Conservation (phyloP, 2,113 vertebrate species). For the Erythrocercus mccallii region DNA sequence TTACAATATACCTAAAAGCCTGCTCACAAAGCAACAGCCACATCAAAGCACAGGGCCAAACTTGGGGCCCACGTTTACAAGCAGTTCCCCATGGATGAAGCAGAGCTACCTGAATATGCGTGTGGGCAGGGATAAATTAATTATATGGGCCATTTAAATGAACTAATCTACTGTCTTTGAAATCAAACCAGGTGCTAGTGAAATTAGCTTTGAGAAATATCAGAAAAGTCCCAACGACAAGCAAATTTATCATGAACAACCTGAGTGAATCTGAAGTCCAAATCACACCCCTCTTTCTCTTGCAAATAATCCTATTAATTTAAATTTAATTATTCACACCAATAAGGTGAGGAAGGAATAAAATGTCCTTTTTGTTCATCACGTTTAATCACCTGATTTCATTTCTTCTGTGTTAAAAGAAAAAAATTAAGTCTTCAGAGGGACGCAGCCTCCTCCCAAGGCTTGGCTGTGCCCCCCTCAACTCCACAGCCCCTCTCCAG, state of each 20-base stretch:
- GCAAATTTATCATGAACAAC: neutral
- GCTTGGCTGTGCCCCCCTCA: neutral
- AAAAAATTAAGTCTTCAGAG: neutral
- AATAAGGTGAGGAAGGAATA: neutral
- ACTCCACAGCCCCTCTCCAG: neutral
- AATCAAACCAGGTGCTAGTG: neutral
- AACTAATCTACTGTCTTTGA: neutral
- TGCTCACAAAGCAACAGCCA: neutral
- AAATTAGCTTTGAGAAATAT: neutral
- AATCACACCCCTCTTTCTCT: neutral
- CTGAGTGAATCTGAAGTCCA: neutral
- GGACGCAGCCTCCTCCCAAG: neutral
- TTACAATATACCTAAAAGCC: constrained; percentile 5
- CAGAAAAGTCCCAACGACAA: neutral
- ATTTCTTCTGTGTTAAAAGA: rapidly evolving
- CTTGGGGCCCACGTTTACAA: rapidly evolving
- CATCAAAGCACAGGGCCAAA: neutral
- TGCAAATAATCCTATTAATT: constrained; percentile 13
- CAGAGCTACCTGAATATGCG: neutral
- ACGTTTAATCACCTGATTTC: neutral
- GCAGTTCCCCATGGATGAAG: neutral
- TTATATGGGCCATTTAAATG: neutral
- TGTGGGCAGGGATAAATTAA: neutral
- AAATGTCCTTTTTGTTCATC: neutral
- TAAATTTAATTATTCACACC: constrained; percentile 43